A percentile compares a stretch with the other conserved stretches of the same genome.
These are phyloP conservation scores for Unio pictorum DNA, from an alignment of 2,888 invertebrate species.

Conservation along the genomic window DNA sequence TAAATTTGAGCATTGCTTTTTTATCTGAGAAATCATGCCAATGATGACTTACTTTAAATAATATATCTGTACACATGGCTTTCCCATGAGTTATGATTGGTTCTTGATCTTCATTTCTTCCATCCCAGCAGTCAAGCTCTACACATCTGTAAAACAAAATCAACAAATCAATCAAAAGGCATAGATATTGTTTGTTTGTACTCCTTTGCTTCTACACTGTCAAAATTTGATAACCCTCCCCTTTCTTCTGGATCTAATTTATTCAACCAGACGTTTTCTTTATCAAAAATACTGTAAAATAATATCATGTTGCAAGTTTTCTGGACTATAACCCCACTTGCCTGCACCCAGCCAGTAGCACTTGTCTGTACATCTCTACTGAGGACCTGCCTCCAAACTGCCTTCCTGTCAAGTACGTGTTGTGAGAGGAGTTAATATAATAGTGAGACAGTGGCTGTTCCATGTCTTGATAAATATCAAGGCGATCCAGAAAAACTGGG, in stretches of 20 bases:
- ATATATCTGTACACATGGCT: conserved; percentile 99
- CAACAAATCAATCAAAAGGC: background rate
- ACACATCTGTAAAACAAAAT: conserved; percentile 81
- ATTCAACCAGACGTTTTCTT: too few species aligned
- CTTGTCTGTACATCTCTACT: conserved; percentile 98
- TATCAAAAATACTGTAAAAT: too few species aligned
- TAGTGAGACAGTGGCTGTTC: conserved; percentile 98
- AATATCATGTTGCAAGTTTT: too few species aligned
- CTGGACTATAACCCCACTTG: conserved; percentile 65
- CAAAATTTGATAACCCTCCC: too few species aligned
- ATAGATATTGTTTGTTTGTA: background rate
- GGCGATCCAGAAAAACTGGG: conserved; percentile 97
- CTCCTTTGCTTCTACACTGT: too few species aligned
- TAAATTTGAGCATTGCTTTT: too few species aligned
- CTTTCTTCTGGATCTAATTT: too few species aligned
- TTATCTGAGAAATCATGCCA: background rate
- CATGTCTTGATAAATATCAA: conserved; percentile 94
- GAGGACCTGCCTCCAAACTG: conserved; percentile 99
- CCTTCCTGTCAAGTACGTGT: conserved; percentile 75
- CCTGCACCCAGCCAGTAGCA: conserved; percentile 96
- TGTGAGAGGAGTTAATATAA: conserved; percentile 91
- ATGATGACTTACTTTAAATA: conserved; percentile 84
- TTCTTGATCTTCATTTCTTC: conserved; percentile 96
- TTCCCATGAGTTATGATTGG: conserved; percentile 99
- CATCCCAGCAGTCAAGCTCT: conserved; percentile 99